A percentile compares a stretch with the other conserved stretches of the same genome.
phyloP scores from a whole-genome alignment of 2,888 invertebrate species.

The Lapara coniferarum region DNA sequence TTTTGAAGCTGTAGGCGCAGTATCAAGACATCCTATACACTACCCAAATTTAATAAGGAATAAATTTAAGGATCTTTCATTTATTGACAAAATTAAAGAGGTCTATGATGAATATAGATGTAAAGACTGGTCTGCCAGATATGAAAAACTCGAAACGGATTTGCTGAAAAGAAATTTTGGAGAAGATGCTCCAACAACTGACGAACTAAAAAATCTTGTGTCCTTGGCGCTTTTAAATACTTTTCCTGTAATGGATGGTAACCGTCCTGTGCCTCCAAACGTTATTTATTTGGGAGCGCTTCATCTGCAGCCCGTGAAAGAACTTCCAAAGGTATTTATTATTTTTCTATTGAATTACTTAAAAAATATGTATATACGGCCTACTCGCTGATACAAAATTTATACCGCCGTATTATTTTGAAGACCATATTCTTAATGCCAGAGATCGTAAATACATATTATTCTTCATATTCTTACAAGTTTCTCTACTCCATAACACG shows the following conservation, averaged over 20 bases:
- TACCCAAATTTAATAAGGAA: constrained; percentile 39
- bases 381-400: too few species aligned
- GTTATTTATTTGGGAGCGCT: constrained; percentile 46
- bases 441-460: too few species aligned
- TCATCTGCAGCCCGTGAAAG: constrained; percentile 43
- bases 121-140: constrained; percentile 26
- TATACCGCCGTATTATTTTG: too few species aligned
- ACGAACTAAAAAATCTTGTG: constrained; percentile 44
- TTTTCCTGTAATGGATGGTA: constrained; percentile 45
- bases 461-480: too few species aligned
- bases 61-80: constrained; percentile 35
- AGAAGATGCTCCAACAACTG: constrained; percentile 38
- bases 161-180: constrained; percentile 44
- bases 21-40: constrained; percentile 41
- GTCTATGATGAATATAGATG: constrained; percentile 37
- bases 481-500: too few species aligned
- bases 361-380: too few species aligned
- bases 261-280: constrained; percentile 51
- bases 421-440: too few species aligned
- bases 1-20: constrained; percentile 42
- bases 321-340: constrained; percentile 46
- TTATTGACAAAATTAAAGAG: constrained; percentile 40
- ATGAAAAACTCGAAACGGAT: constrained; percentile 37
- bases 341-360: background rate
- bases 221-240: constrained; percentile 48